Conservation (phyloP, 2,888 invertebrate species). For the Drosophila peninsularis region DNA sequence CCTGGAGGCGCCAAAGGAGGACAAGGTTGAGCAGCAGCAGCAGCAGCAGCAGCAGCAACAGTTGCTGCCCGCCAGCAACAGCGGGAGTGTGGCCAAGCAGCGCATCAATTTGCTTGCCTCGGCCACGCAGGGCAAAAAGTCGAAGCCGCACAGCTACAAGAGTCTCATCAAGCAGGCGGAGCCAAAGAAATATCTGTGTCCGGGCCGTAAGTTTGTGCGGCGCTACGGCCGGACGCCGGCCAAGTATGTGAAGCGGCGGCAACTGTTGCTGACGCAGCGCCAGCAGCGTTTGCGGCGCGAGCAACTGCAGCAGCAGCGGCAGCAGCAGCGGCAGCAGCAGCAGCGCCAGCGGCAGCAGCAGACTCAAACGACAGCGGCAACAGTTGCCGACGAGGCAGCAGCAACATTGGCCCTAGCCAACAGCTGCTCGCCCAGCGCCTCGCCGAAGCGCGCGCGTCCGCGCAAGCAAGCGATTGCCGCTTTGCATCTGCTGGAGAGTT, state of each 20-base stretch:
- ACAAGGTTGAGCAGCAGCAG: background rate
- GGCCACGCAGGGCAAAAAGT: conserved; percentile 76
- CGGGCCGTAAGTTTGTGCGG: conserved; percentile 80
- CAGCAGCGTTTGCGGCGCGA: conserved; percentile 74
- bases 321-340: conserved; percentile 34
- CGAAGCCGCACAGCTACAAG: conserved; percentile 84
- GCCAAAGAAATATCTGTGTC: conserved; percentile 83
- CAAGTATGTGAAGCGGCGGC: conserved; percentile 77
- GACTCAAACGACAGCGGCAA: conserved; percentile 31
- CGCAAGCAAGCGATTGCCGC: conserved; percentile 69
- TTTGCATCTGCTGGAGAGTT: conserved; percentile 74
- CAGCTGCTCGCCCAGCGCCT: conserved; percentile 59
- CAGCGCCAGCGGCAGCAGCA: conserved; percentile 40
- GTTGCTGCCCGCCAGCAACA: conserved; percentile 3
- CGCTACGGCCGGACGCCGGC: conserved; percentile 79
- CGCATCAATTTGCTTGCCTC: conserved; percentile 82
- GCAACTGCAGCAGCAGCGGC: conserved; percentile 64
- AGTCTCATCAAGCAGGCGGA: conserved; percentile 84
- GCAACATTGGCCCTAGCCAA: conserved; percentile 16
- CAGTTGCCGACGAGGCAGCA: background rate
- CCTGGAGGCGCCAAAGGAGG: background rate
- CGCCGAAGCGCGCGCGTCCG: conserved; percentile 73
- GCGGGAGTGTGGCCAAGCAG: conserved; percentile 29
- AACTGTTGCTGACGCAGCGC: conserved; percentile 81
- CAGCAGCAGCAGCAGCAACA: conserved; percentile 13